phyloP scores from a whole-genome alignment of 2,888 invertebrate genomes.

The Polydrusus tereticollis region DNA sequence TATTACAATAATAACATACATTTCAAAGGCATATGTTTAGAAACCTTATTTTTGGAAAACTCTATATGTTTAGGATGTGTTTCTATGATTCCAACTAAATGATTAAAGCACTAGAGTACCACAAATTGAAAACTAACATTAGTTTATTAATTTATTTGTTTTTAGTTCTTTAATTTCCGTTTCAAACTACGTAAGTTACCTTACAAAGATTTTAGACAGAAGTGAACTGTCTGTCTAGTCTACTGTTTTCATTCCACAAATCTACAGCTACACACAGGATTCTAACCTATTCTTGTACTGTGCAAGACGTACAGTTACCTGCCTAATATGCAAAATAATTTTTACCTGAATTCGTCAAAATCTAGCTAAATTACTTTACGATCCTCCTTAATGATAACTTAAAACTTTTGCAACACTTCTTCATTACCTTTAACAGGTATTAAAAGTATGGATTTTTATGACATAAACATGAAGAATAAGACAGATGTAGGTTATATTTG shows the following conservation, averaged over 20 bases:
- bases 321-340: constrained; percentile 14
- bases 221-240: constrained; percentile 32
- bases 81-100: neutral
- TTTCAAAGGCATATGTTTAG: constrained; percentile 22
- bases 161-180: neutral
- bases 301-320: constrained; percentile 4
- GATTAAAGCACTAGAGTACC: neutral
- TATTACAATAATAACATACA: constrained; percentile 6
- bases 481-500: constrained; percentile 21
- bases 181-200: constrained; percentile 34
- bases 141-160: constrained; percentile 10
- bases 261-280: constrained; percentile 31
- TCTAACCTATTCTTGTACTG: constrained; percentile 36
- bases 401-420: constrained; percentile 29
- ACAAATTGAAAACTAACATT: constrained; percentile 2
- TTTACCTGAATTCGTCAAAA: constrained; percentile 17
- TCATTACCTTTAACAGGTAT: constrained; percentile 4
- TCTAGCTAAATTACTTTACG: constrained; percentile 16
- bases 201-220: constrained; percentile 28
- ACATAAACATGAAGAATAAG: constrained; percentile 33
- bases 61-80: constrained; percentile 19
- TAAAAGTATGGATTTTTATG: constrained; percentile 31
- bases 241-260: constrained; percentile 36
- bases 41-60: neutral
- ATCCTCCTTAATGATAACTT: neutral